Percentiles rank a stretch among this genome's conserved stretches.
Conservation (phyloP, 2,888 invertebrate species). For the Caenorhabditis wallacei region DNA sequence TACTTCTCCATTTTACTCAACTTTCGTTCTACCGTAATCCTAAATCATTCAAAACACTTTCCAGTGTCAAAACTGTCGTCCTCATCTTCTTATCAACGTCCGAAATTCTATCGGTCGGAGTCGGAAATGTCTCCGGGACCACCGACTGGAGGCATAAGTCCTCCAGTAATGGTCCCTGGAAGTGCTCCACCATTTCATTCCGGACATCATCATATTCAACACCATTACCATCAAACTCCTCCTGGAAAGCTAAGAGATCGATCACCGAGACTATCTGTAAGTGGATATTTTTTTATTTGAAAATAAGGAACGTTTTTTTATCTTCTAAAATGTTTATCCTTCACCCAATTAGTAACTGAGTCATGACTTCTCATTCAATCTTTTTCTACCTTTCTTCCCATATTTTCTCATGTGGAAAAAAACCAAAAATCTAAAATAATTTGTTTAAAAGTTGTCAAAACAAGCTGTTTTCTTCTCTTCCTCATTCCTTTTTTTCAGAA, state of each 20-base stretch:
- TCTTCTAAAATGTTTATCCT: background rate
- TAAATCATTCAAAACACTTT: too few species aligned
- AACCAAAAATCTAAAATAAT: background rate
- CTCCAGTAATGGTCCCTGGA: slow-evolving; percentile 46
- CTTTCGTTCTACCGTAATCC: background rate
- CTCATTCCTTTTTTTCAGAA: background rate
- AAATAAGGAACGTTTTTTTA: background rate
- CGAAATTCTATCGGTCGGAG: slow-evolving; percentile 63
- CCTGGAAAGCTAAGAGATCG: slow-evolving; percentile 52
- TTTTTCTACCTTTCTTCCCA: background rate
- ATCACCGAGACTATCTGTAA: slow-evolving; percentile 59
- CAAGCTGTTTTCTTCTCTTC: background rate
- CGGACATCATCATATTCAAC: slow-evolving; percentile 7
- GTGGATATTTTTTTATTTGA: slow-evolving; percentile 2
- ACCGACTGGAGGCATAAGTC: slow-evolving; percentile 30
- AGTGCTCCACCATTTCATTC: slow-evolving; percentile 49
- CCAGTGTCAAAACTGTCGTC: slow-evolving; percentile 60
- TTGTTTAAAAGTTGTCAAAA: background rate
- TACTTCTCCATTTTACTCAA: background rate
- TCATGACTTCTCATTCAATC: background rate
- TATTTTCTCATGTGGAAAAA: background rate
- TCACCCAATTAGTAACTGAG: background rate
- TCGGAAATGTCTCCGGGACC: slow-evolving; percentile 66
- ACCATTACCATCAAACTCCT: slow-evolving; percentile 29
- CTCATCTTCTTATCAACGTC: slow-evolving; percentile 41